Percentiles rank a stretch among this genome's conserved stretches.
Conservation (phyloP, 2,113 vertebrate genomes). For the Entomyzon cyanotis region DNA sequence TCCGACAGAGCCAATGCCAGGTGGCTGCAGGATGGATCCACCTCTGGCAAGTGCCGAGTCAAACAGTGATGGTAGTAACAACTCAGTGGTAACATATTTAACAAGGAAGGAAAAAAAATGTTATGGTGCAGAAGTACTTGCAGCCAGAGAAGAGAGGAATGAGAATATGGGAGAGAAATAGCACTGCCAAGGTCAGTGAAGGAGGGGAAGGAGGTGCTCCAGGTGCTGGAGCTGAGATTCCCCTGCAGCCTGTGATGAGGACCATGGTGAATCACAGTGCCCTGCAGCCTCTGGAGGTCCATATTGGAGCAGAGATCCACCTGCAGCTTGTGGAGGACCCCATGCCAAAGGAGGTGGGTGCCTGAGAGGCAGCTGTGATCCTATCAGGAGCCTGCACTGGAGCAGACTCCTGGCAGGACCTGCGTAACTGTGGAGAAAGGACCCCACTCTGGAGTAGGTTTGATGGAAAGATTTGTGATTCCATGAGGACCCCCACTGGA, state of each 20-base stretch:
- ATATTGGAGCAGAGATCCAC: not conserved
- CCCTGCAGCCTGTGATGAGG: fast-evolving
- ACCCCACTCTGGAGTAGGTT: not conserved
- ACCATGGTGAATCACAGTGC: not conserved
- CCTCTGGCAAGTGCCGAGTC: not conserved
- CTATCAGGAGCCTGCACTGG: not conserved
- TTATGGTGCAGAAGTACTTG: not conserved
- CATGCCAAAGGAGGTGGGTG: not conserved
- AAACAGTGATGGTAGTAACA: not conserved
- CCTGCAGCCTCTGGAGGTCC: not conserved
- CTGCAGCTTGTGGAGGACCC: not conserved
- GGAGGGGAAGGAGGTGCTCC: not conserved
- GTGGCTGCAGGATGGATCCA: not conserved
- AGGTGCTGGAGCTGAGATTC: not conserved
- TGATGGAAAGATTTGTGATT: not conserved
- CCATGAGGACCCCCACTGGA: not conserved
- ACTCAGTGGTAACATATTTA: not conserved
- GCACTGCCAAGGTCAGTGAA: not conserved
- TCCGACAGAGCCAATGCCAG: not conserved
- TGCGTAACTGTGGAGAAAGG: not conserved
- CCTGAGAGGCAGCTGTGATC: not conserved
- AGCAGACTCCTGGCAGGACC: not conserved
- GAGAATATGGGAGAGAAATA: not conserved
- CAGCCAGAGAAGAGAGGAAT: not conserved
- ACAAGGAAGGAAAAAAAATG: not conserved